Base-by-base conservation (phyloP, 2,113 vertebrate genomes). In the Ailuropoda melanoleuca region DNA sequence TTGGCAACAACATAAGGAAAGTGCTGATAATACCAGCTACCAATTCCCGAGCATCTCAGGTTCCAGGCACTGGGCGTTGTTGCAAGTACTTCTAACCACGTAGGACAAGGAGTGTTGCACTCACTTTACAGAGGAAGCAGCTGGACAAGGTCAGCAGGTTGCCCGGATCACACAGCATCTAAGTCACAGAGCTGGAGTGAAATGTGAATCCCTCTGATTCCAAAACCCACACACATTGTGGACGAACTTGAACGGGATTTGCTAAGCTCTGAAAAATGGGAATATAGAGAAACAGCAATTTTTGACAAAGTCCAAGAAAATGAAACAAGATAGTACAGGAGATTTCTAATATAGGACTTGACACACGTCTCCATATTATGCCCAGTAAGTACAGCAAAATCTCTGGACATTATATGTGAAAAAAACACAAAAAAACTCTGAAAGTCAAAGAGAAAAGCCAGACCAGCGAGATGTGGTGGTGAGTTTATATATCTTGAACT, bases 51-150 rank as follows among this genome's bases (percentile, higher is more conserved):
- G n/a, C 39, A 7, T 4, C 11, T 17, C 0, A 9, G 3, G 15
- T 26, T 13, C 18, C 75, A 13, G 55, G 43, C 8, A 1, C 9
- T 6, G 17, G 13, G 18, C 24, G 1, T 4, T 3, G 37, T 6
- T 2, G 31, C 7, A 24, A 11, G 64, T 0, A 4, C 43, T 26
- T 26, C 21, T n/a, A 15, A 7, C 8, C n/a, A 24, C 0, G 0
- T 0, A 8, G 19, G 64, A n/a, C 24, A 9, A 31, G 66, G 14
- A 15, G 50, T 56, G 13, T 15, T 13, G 0, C 0, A 29, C 21
- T 14, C 3, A 1, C 31, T 19, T 31, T 18, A 19, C 75, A 19
- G 17, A 7, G 7, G 34, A 24, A 29, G 48, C 23, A 10, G 26
- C 43, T 19, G 46, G 74, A 3, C 3, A 34, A 7, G 24, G 2